A percentile compares a stretch with the other conserved stretches of the same genome.
Evolutionary conservation across 2,113 vertebrate species (phyloP).

Genomic region (Ophiodon elongatus): DNA sequence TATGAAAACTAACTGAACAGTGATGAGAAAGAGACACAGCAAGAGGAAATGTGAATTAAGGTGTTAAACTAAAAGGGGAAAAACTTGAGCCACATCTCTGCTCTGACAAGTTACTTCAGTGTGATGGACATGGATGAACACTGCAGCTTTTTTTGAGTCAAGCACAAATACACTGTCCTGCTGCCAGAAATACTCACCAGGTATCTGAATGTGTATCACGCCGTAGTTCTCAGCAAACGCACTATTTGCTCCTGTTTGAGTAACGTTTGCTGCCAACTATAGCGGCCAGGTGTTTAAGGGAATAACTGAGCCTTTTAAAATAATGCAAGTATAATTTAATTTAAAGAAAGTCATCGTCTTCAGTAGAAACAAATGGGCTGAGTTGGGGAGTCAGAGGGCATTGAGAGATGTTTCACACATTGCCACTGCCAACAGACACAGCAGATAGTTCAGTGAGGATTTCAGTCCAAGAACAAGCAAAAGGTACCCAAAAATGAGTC

Average conservation of each 20-base stretch:
- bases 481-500: neutral
- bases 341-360: neutral
- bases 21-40: neutral
- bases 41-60: neutral
- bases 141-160: neutral
- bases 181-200: neutral
- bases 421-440: neutral
- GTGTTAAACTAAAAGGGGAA: neutral
- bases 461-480: neutral
- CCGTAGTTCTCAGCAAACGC: neutral
- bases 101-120: neutral
- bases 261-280: neutral
- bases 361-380: neutral
- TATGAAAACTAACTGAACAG: neutral
- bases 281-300: neutral
- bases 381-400: neutral
- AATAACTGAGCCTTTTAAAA: neutral
- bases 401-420: neutral
- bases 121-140: neutral
- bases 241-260: neutral
- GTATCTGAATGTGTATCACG: neutral
- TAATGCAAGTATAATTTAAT: neutral
- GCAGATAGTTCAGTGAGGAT: neutral
- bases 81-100: neutral
- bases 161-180: neutral